phyloP scores from a whole-genome alignment of 2,113 vertebrate species.

The Serinus canaria region DNA sequence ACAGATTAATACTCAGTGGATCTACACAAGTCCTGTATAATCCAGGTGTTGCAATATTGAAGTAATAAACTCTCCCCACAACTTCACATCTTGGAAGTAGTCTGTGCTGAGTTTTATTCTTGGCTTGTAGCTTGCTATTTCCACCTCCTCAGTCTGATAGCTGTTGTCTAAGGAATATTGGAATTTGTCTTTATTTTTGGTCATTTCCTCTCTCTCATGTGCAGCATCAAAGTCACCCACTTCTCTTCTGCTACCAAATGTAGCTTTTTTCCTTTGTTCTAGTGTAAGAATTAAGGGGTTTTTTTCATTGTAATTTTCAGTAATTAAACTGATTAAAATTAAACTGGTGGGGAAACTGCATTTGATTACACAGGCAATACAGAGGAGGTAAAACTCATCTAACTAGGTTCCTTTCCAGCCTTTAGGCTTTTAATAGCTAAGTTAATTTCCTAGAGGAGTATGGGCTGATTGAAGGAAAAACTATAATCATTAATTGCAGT shows the following conservation, averaged over 20 bases:
- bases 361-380: conserved; percentile 60
- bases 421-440: conserved; percentile 63
- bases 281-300: neutral
- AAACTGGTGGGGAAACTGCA: conserved; percentile 55
- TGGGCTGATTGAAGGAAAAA: conserved; percentile 58
- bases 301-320: conserved; percentile 24
- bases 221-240: neutral
- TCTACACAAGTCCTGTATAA: neutral
- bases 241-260: neutral
- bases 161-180: neutral
- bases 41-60: neutral
- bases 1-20: neutral
- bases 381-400: conserved; percentile 58
- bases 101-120: neutral
- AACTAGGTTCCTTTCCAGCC: conserved; percentile 55
- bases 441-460: conserved; percentile 66
- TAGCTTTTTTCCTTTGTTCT: conserved; percentile 25
- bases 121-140: neutral
- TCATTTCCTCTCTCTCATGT: neutral
- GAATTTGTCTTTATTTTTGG: neutral
- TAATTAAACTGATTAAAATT: conserved; percentile 68
- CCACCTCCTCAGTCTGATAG: neutral
- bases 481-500: conserved; percentile 62
- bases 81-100: neutral
- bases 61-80: neutral